A percentile compares a stretch with the other conserved stretches of the same genome.
Evolutionary conservation across 23 tunicate species (phyloP).

Genomic region (Clavelina lepadiformis): DNA sequence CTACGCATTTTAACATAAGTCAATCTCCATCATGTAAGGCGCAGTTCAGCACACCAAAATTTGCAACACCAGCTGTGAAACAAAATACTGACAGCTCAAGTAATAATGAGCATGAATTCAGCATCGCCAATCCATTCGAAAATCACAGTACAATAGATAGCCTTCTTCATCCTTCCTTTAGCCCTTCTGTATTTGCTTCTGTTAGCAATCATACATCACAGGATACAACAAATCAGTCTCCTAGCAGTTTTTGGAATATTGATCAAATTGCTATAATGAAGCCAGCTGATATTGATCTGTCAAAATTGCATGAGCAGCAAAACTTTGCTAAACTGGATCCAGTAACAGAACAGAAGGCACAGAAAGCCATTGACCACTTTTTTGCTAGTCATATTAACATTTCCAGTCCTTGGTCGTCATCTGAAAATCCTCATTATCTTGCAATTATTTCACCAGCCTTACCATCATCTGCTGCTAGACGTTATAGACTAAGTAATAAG

Average conservation of each 20-base stretch:
- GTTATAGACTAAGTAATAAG: not conserved
- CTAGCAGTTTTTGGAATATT: conserved; percentile 75
- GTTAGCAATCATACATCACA: conserved; percentile 3
- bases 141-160: conserved; percentile 60
- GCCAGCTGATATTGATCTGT: conserved; percentile 75
- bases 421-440: conserved; percentile 42
- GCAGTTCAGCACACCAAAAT: conserved; percentile 44
- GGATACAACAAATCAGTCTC: conserved; percentile 10
- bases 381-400: conserved; percentile 57
- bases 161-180: conserved; percentile 70
- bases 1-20: not conserved
- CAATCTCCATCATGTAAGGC: conserved; percentile 17
- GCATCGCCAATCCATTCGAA: conserved; percentile 83
- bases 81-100: not conserved
- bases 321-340: conserved; percentile 58
- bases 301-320: conserved; percentile 70
- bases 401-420: conserved; percentile 60
- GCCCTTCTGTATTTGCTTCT: conserved; percentile 70
- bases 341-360: conserved; percentile 53
- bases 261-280: conserved; percentile 81
- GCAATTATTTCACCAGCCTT: conserved; percentile 73
- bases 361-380: conserved; percentile 81
- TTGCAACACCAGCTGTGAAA: not conserved
- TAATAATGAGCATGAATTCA: conserved; percentile 34
- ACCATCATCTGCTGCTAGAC: conserved; percentile 7